Conservation (phyloP, 1,140 invertebrate species). For the Temnothorax longispinosus region DNA sequence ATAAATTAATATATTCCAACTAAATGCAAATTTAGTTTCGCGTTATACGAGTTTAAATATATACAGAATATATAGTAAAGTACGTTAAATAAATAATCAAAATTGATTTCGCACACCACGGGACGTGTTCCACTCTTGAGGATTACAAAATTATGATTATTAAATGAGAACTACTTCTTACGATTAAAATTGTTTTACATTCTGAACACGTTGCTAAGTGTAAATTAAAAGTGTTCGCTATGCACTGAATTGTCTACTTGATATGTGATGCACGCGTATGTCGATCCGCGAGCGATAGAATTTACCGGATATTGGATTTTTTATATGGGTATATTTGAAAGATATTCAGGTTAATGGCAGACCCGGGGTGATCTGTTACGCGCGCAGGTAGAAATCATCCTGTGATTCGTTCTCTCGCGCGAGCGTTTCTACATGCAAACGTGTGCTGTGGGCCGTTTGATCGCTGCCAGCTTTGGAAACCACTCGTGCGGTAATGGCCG, state of each 20-base stretch:
- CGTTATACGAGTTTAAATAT: neutral
- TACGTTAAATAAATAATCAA: conserved; percentile 9
- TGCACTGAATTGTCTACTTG: neutral
- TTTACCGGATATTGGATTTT: conserved; percentile 45
- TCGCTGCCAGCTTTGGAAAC: conserved; percentile 55
- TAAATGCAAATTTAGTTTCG: conserved; percentile 28
- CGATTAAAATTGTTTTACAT: conserved; percentile 13
- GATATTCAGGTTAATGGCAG: conserved; percentile 66
- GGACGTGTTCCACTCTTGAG: neutral
- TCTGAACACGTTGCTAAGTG: neutral
- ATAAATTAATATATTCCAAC: conserved; percentile 30
- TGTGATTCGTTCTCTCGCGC: conserved; percentile 18
- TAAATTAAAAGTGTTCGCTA: conserved; percentile 21
- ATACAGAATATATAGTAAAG: neutral
- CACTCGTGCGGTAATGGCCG: conserved; percentile 52
- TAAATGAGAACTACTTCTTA: neutral
- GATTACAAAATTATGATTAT: neutral
- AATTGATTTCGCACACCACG: neutral
- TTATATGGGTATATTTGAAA: conserved; percentile 46
- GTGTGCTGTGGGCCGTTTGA: neutral
- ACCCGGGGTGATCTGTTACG: conserved; percentile 33
- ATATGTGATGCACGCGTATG: conserved; percentile 28
- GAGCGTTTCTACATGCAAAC: conserved; percentile 49
- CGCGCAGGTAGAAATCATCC: conserved; percentile 28
- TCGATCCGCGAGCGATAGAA: conserved; percentile 10